Evolutionary conservation across 1,140 invertebrate genomes (phyloP), one percentile per base, ranked within the genome.

Genomic region (Nylanderia fulva): DNA sequence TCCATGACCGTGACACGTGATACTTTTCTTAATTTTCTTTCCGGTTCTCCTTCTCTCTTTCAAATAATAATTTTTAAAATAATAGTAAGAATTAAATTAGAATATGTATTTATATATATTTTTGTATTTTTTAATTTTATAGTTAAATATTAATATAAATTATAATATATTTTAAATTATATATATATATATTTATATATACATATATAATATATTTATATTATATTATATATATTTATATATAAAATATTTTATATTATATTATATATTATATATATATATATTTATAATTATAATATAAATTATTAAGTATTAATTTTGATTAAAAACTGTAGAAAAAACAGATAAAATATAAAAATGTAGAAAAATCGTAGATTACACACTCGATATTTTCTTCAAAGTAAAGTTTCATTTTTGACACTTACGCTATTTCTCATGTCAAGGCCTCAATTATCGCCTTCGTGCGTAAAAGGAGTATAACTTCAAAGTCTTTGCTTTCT

Each of bases 391-490:
- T 58, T 58, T 72, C 52, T 39, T n/a, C n/a, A n/a, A n/a, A n/a
- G 36, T 15, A 6, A 69, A 52, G 48, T 69, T 69, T 56, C n/a
- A 9, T 36, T 72, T 71, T 72, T 56, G 29, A 33, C 69, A 56
- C 29, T 56, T 72, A 7, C 0, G 69, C 6, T 36, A 56, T n/a
- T 36, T 72, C 58, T 54, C 0, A 56, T 56, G 69, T 56, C 69
- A 72, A 72, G 69, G n/a, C 69, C 2, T 72, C 52, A 72, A 72
- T 72, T 72, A 58, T 72, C 69, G 21, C 69, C 33, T 72, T 56
- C n/a, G 48, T 21, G 69, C 24, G 7, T 54, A 29, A 48, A 48
- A 48, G 45, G 5, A 2, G 5, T 21, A 72, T 36, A 54, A 71
- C 54, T 5, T 71, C 15, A 24, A 72, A 72, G 24, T 72, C 29